Evolutionary conservation across 2,797 vertebrate species (phyloP), one percentile per base, ranked within the genome.

Genomic region (Lophius americanus): DNA sequence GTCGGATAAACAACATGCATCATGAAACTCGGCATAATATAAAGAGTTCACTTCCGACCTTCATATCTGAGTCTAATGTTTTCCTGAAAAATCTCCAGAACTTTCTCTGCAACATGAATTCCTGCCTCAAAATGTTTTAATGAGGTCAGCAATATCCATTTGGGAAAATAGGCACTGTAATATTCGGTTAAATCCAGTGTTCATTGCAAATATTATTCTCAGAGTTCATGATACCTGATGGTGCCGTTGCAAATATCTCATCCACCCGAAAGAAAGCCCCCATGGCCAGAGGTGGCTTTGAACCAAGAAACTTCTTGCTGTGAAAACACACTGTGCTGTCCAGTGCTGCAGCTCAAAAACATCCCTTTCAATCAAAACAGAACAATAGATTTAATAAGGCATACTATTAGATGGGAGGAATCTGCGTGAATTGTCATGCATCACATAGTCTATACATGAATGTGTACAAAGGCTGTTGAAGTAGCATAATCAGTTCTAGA

Each of bases 401-500:
- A 44, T n/a, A 4, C 53, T 53, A 48, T 52, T 78, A 41, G 49
- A 64, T 49, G 4, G 9, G 51, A 75, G 47, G 47, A 37, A 36
- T 41, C 52, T 2, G 7, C 10, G 54, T 32, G 32, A 62, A 68
- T 38, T 47, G 48, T 49, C 11, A 36, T 43, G 23, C 44, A 11
- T 38, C 23, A 9, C 51, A 49, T 61, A 55, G 53, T 51, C 3
- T 51, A 70, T 14, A 9, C 10, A 73, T 62, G 9, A 41, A 43
- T 35, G 23, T 36, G 39, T 14, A 60, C 54, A 67, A 66, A 44
- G 46, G 3, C 37, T 63, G 58, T 23, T 53, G 62, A 35, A 47
- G 57, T 55, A 48, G 59, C 43, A 8, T 81, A 85, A 77, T 88
- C 83, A 54, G 68, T 51, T 81, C 57, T 57, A 41, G 82, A 80